A percentile compares a stretch with the other conserved stretches of the same genome.
These are phyloP conservation scores for Chelmon rostratus DNA, from an alignment of 2,797 vertebrate genomes.

Conservation along the genomic window DNA sequence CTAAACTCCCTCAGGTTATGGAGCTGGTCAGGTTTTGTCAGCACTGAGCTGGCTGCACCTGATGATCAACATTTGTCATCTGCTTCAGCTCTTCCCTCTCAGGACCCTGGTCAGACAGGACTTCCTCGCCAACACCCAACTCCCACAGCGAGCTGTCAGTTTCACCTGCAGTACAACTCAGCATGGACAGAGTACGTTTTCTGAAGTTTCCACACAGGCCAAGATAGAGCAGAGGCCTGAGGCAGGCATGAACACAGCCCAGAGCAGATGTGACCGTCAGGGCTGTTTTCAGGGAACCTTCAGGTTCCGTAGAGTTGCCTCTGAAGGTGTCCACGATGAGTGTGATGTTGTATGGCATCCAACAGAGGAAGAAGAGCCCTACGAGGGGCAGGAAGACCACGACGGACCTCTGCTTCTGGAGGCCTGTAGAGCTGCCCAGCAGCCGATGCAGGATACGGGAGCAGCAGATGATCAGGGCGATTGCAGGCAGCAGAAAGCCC, in stretches of 20 bases:
- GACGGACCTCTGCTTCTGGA: slow-evolving; percentile 56
- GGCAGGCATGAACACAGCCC: slow-evolving; percentile 73
- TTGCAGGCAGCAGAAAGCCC: slow-evolving; percentile 88
- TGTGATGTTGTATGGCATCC: slow-evolving; percentile 89
- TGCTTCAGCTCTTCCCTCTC: slow-evolving; percentile 41
- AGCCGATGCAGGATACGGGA: slow-evolving; percentile 76
- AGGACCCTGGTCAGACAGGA: slow-evolving; percentile 7
- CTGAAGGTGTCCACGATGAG: slow-evolving; percentile 82
- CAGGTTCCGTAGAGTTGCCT: not conserved
- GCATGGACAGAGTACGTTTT: slow-evolving; percentile 20
- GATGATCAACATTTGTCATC: slow-evolving; percentile 12
- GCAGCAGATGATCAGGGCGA: slow-evolving; percentile 83
- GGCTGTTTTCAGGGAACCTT: slow-evolving; percentile 28
- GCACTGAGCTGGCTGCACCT: slow-evolving; percentile 13
- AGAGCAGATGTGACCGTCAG: slow-evolving; percentile 66
- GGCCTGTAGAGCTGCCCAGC: not conserved
- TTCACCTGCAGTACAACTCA: slow-evolving; percentile 33
- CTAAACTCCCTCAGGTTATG: not conserved
- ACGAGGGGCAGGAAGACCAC: slow-evolving; percentile 83
- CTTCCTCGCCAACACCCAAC: slow-evolving; percentile 45
- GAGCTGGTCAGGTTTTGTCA: slow-evolving; percentile 8
- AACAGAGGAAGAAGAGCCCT: slow-evolving; percentile 86
- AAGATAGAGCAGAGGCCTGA: slow-evolving; percentile 80
- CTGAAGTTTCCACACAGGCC: slow-evolving; percentile 74
- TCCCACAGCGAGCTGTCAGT: slow-evolving; percentile 72